Base-by-base conservation (phyloP, 2,888 invertebrate species). In the Sesia apiformis region DNA sequence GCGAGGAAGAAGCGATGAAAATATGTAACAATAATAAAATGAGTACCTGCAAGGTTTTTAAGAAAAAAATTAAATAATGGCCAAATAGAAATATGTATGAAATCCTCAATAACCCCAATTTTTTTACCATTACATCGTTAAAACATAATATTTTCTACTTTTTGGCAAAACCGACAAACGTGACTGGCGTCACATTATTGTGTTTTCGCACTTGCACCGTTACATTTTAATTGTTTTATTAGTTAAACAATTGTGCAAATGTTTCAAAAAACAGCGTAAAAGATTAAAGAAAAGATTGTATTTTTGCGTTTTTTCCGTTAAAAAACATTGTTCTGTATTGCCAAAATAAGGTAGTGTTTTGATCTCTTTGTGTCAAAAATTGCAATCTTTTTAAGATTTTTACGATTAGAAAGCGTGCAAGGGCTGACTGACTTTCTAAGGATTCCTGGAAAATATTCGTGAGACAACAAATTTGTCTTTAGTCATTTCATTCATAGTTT, bases 401-500 rank as follows among this genome's bases (percentile, higher is more conserved):
- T 73, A 67, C 59, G 61, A 69, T 72, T 76, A 74, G 79, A 84
- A 83, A 82, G 81, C 63, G 53, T n/a, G 61, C 58, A 63, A 68
- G 65, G 66, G 60, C 56, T 57, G 56, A 64, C 56, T 57, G 56
- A 64, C 65, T 69, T 68, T 69, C 63, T 65, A 58, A 38, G 4
- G 40, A 7, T 39, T 39, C 40, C 40, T 40, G 3, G 40, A 8
- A 52, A 23, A 1, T 23, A 23, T 23, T 23, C 2, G 23, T 23
- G 23, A 23, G 23, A 23, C 23, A 23, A 49, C 23, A 49, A 5
- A n/a, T 49, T n/a, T 52, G 6, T 50, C 38, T 5, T 8, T 7
- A 50, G 38, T 38, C 50, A 38, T 50, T 50, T 8, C 38, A 23
- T 23, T 23, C 23, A 23, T 23, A 23, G 23, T 23, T 23, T 23